Evolutionary conservation across 2,888 invertebrate species (phyloP).

Genomic region (Ophonus ardosiacus): DNA sequence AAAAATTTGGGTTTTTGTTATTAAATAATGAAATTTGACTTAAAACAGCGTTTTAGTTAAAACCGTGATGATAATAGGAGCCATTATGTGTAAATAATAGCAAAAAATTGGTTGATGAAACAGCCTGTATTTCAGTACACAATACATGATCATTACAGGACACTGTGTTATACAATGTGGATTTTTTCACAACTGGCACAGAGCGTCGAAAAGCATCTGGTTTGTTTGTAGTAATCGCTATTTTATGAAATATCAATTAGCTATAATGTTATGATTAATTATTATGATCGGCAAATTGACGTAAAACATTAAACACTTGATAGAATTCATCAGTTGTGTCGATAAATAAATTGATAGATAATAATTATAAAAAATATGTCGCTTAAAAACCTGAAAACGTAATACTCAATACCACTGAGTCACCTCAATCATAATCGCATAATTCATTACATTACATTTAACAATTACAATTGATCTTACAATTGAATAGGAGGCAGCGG

Average conservation of each 20-base stretch:
- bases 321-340: slow-evolving; percentile 40
- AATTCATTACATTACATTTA: slow-evolving; percentile 36
- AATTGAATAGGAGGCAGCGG: slow-evolving; percentile 46
- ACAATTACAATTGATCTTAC: slow-evolving; percentile 40
- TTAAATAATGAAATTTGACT: too few species aligned
- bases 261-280: slow-evolving; percentile 51
- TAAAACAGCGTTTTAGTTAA: too few species aligned
- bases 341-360: slow-evolving; percentile 32
- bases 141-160: slow-evolving; percentile 61
- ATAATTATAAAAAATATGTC: slow-evolving; percentile 44
- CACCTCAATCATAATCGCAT: slow-evolving; percentile 6
- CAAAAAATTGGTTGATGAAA: slow-evolving; percentile 54
- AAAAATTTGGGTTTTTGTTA: too few species aligned
- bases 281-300: slow-evolving; percentile 55
- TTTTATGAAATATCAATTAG: slow-evolving; percentile 54
- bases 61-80: too few species aligned
- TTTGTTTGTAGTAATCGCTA: slow-evolving; percentile 52
- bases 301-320: slow-evolving; percentile 56
- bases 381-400: slow-evolving; percentile 46
- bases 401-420: slow-evolving; percentile 39
- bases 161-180: slow-evolving; percentile 58
- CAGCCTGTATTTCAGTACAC: slow-evolving; percentile 62
- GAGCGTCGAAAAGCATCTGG: slow-evolving; percentile 56
- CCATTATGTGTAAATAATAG: background rate
- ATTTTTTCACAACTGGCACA: slow-evolving; percentile 58